A percentile compares a stretch with the other conserved stretches of the same genome.
Evolutionary conservation across 2,797 vertebrate species (phyloP).

Genomic region (Megaceryle alcyon): DNA sequence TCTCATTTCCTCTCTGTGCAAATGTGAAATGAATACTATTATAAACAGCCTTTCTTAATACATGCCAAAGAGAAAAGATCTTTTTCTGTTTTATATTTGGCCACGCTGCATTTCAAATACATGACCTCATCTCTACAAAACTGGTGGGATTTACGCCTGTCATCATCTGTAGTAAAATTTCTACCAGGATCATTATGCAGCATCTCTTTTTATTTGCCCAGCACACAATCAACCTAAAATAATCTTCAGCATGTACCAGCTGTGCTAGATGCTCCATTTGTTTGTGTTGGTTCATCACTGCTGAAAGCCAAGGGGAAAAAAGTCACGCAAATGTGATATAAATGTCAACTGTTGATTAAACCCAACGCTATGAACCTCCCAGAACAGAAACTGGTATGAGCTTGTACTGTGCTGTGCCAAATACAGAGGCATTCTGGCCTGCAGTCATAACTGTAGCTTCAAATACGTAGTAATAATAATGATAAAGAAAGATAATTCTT

Average conservation of each 20-base stretch:
- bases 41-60: constrained; percentile 17
- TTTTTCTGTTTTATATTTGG: not conserved
- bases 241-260: not conserved
- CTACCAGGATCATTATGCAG: not conserved
- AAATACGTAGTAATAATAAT: not conserved
- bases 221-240: not conserved
- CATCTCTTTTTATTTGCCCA: not conserved
- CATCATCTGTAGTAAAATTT: not conserved
- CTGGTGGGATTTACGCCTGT: not conserved
- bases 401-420: not conserved
- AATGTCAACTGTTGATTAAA: not conserved
- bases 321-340: not conserved
- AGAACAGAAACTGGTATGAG: not conserved
- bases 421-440: not conserved
- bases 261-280: not conserved
- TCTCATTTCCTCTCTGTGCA: constrained; percentile 43
- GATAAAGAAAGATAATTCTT: not conserved
- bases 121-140: not conserved
- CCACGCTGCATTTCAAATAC: not conserved
- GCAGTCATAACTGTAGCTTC: not conserved
- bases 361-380: not conserved
- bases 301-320: not conserved
- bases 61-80: not conserved
- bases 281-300: not conserved
- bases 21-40: constrained; percentile 19